Conservation (phyloP, 23 tunicate species). For the Diplosoma virens region DNA sequence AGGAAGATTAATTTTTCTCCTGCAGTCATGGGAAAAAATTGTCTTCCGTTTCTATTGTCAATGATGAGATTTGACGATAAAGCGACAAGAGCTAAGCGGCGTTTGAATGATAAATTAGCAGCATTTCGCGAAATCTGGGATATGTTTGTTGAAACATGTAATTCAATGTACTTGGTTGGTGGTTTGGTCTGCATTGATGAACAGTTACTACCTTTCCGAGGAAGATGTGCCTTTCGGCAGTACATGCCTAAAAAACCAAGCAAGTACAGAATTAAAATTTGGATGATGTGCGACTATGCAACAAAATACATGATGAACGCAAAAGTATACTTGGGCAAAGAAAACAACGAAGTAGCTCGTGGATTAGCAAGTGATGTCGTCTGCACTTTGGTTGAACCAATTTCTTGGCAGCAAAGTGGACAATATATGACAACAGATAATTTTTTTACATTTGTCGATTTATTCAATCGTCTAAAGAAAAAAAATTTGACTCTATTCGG, state of each 20-base stretch:
- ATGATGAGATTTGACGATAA: conserved; percentile 18
- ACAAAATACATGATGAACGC: conserved; percentile 15
- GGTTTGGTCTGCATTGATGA: conserved; percentile 11
- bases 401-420: conserved; percentile 14
- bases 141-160: conserved; percentile 6
- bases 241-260: conserved; percentile 12
- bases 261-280: conserved; percentile 4
- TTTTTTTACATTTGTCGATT: neutral
- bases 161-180: neutral
- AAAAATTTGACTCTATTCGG: conserved; percentile 1
- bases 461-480: neutral
- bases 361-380: neutral
- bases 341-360: conserved; percentile 12
- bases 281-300: conserved; percentile 24
- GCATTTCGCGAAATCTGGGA: no score
- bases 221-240: conserved; percentile 4
- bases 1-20: neutral
- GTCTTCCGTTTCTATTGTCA: conserved; percentile 16
- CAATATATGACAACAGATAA: conserved; percentile 5
- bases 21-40: conserved; percentile 2
- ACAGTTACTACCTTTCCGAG: conserved; percentile 20
- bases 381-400: neutral
- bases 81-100: conserved; percentile 1
- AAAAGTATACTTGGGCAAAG: conserved; percentile 14
- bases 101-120: conserved; percentile 14